Conservation (phyloP, 2,888 invertebrate species). For the Rapana venosa region DNA sequence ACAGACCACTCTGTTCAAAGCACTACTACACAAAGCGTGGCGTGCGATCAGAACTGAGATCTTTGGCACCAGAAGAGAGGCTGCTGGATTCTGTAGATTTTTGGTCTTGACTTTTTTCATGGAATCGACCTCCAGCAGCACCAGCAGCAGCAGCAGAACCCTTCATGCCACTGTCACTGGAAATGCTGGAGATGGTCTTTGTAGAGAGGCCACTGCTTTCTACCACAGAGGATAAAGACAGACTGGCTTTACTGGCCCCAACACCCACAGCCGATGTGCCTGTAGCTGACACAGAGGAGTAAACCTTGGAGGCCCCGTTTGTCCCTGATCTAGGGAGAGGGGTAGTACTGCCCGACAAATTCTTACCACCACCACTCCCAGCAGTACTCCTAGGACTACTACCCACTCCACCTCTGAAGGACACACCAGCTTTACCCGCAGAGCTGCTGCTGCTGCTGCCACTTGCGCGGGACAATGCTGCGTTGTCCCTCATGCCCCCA, state of each 20-base stretch:
- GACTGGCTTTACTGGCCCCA: background rate
- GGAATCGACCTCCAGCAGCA: conserved; percentile 11
- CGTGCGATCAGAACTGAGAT: conserved; percentile 53
- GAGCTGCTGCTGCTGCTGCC: background rate
- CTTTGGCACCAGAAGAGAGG: conserved; percentile 5
- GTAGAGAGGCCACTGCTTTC: background rate
- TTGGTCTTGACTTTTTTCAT: conserved; percentile 32
- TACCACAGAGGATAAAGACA: background rate
- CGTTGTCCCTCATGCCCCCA: background rate
- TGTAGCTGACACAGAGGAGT: background rate
- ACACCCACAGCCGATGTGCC: background rate
- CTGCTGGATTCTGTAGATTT: conserved; percentile 16
- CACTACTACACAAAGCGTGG: conserved; percentile 54
- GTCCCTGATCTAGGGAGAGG: background rate
- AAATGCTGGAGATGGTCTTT: background rate
- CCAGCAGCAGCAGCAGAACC: background rate
- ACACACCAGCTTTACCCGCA: background rate
- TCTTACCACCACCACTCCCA: background rate
- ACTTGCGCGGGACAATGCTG: background rate
- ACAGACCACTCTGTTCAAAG: background rate
- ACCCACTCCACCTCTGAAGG: background rate
- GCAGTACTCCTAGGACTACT: background rate
- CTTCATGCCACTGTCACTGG: background rate
- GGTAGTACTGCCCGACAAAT: background rate
- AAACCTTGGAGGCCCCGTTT: background rate